These are phyloP conservation scores for Plebejus melissa DNA, from an alignment of 2,888 invertebrate species.

Conservation along the genomic window DNA sequence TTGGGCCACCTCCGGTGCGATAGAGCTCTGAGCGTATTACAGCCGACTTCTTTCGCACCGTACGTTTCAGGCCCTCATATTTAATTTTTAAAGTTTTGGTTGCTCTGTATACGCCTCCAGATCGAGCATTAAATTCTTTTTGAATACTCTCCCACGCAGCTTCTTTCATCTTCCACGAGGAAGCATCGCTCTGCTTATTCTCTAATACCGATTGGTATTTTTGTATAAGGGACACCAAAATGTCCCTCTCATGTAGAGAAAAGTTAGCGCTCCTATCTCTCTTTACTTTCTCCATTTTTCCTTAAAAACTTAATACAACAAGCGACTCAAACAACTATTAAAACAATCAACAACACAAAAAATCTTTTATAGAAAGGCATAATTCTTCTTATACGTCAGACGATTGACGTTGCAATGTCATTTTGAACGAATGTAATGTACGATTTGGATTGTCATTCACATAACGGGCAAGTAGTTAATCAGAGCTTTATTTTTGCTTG, in stretches of 20 bases:
- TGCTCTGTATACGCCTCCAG: slow-evolving; percentile 25
- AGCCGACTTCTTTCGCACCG: slow-evolving; percentile 29
- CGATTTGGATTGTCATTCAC: no score
- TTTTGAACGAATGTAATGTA: no score
- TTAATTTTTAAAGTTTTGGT: slow-evolving; percentile 27
- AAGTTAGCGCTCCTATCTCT: background rate
- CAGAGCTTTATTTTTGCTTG: no score
- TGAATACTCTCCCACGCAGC: slow-evolving; percentile 26
- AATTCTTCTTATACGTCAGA: background rate
- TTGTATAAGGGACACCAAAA: no score
- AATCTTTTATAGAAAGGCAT: no score
- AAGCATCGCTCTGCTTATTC: no score
- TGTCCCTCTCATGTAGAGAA: no score
- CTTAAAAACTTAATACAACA: no score
- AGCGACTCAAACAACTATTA: no score
- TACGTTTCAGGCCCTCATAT: slow-evolving; percentile 30
- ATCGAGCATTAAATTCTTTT: slow-evolving; percentile 29
- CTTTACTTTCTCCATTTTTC: background rate
- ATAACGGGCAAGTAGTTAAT: no score
- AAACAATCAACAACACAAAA: no score
- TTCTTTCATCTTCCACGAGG: slow-evolving; percentile 26
- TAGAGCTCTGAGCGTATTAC: slow-evolving; percentile 28
- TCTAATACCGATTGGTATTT: no score
- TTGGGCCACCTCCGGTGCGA: slow-evolving; percentile 21
- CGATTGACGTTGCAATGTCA: background rate